phyloP scores from a whole-genome alignment of 2,888 invertebrate species.

The Abscondita cerata region DNA sequence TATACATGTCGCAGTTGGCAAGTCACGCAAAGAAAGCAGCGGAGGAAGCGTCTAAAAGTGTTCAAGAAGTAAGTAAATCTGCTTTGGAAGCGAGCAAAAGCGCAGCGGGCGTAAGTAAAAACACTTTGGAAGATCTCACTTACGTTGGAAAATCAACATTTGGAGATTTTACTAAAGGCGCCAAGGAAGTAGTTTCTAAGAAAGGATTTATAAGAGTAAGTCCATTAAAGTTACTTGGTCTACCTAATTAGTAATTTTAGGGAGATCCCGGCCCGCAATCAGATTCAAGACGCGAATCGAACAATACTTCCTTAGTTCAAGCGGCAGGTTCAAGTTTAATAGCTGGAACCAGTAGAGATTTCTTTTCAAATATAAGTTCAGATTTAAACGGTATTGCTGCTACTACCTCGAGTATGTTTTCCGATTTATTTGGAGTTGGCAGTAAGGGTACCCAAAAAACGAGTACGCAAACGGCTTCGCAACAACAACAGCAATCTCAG shows the following conservation, averaged over 20 bases:
- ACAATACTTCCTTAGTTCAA: slow-evolving; percentile 67
- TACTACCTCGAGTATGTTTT: slow-evolving; percentile 93
- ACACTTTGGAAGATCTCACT: slow-evolving; percentile 86
- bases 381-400: slow-evolving; percentile 93
- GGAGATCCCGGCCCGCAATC: slow-evolving; percentile 53
- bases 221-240: not conserved
- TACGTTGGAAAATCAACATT: slow-evolving; percentile 90
- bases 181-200: slow-evolving; percentile 86
- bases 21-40: slow-evolving; percentile 89
- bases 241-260: slow-evolving; percentile 36
- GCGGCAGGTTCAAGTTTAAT: slow-evolving; percentile 67
- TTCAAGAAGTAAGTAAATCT: slow-evolving; percentile 84
- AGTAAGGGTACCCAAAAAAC: slow-evolving; percentile 59
- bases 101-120: slow-evolving; percentile 86
- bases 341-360: slow-evolving; percentile 75
- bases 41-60: slow-evolving; percentile 79
- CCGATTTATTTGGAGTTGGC: slow-evolving; percentile 84
- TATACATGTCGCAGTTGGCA: slow-evolving; percentile 67
- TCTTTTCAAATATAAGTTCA: slow-evolving; percentile 90
- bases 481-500: slow-evolving; percentile 46
- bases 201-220: slow-evolving; percentile 81
- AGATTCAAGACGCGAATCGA: slow-evolving; percentile 65
- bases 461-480: slow-evolving; percentile 42
- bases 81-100: slow-evolving; percentile 88
- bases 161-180: slow-evolving; percentile 89